These are phyloP conservation scores for Orthosia gothica DNA, from an alignment of 2,888 invertebrate genomes.

Conservation along the genomic window DNA sequence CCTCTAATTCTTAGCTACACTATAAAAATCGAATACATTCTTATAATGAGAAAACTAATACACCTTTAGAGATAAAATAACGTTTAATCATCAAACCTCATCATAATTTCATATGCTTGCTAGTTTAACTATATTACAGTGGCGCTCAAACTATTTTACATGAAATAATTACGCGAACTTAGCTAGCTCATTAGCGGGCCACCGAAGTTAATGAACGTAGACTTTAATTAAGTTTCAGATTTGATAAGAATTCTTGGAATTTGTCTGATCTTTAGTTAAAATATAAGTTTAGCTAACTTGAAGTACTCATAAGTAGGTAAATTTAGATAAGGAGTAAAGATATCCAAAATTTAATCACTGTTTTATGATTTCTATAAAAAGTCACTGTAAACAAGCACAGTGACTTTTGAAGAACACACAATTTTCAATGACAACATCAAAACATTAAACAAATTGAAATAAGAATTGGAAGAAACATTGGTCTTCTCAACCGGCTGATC, in stretches of 20 bases:
- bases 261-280: conserved; percentile 51
- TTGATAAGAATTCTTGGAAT: conserved; percentile 73
- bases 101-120: conserved; percentile 19
- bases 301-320: background rate
- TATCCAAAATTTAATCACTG: background rate
- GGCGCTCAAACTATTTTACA: conserved; percentile 48
- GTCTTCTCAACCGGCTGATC: background rate
- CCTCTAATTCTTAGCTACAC: background rate
- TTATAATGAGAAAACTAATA: background rate
- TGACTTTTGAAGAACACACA: too few species aligned
- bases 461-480: too few species aligned
- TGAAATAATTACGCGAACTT: conserved; percentile 74
- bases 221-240: conserved; percentile 79
- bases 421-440: too few species aligned
- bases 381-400: too few species aligned
- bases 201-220: conserved; percentile 77
- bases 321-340: background rate
- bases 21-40: background rate
- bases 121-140: conserved; percentile 34
- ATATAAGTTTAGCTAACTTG: conserved; percentile 11
- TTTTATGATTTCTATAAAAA: too few species aligned
- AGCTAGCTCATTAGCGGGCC: conserved; percentile 80
- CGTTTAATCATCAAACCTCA: background rate
- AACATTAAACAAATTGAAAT: background rate
- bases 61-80: background rate